Evolutionary conservation across 2,888 invertebrate genomes (phyloP).

Genomic region (Platypus cylindrus): DNA sequence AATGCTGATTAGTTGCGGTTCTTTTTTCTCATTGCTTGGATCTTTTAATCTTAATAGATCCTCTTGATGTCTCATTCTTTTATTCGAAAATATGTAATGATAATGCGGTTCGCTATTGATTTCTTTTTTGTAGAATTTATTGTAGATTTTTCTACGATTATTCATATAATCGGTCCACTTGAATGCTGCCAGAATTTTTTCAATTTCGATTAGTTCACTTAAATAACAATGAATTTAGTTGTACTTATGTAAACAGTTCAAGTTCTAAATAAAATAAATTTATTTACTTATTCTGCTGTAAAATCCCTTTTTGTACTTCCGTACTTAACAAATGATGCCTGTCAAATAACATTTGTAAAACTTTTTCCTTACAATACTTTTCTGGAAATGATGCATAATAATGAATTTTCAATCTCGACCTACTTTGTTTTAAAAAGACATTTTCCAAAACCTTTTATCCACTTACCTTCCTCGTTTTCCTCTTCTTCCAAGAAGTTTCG

Average conservation of each 20-base stretch:
- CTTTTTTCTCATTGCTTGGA: conserved; percentile 13
- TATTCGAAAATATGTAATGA: conserved; percentile 10
- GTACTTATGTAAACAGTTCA: background rate
- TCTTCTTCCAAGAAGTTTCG: too few relatives aligned
- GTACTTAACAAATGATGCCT: conserved; percentile 33
- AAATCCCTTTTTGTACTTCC: conserved; percentile 23
- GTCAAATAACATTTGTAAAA: conserved; percentile 29
- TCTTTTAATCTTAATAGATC: conserved; percentile 19
- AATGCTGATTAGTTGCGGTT: too few relatives aligned
- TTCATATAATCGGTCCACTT: conserved; percentile 27
- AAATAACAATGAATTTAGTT: conserved; percentile 10
- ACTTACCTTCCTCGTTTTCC: conserved; percentile 10
- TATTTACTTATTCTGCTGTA: conserved; percentile 22
- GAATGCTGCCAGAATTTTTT: conserved; percentile 25
- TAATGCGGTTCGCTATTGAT: conserved; percentile 4
- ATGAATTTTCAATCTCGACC: too few relatives aligned
- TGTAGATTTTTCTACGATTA: conserved; percentile 19
- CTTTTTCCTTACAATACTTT: conserved; percentile 21
- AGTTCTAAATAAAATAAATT: background rate
- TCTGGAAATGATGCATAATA: too few relatives aligned
- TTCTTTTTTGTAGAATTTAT: conserved; percentile 6
- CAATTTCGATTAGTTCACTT: conserved; percentile 27
- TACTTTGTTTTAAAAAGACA: too few relatives aligned
- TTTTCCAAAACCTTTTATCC: too few relatives aligned
- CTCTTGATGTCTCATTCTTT: conserved; percentile 15